Evolutionary conservation across 2,797 vertebrate species (phyloP).

Genomic region (Erpetoichthys calabaricus): DNA sequence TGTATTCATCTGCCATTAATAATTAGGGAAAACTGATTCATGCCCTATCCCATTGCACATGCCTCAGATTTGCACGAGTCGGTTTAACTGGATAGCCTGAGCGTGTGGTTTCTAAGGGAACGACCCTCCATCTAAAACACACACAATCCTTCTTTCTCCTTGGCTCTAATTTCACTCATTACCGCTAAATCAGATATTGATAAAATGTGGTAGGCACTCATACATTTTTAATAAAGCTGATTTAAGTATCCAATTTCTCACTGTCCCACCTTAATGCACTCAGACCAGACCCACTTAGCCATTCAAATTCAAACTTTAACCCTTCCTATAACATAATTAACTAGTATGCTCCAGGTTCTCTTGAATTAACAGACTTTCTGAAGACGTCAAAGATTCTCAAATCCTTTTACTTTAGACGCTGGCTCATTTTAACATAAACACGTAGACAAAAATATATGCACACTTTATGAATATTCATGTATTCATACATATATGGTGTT

Average conservation of each 20-base stretch:
- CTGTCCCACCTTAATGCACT: constrained; percentile 6
- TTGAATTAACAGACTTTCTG: too few relatives aligned
- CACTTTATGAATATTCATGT: too few relatives aligned
- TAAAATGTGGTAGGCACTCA: constrained; percentile 26
- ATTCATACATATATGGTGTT: too few relatives aligned
- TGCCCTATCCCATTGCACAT: background rate
- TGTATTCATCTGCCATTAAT: constrained; percentile 5
- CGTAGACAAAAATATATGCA: too few relatives aligned
- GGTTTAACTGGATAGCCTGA: constrained; percentile 29
- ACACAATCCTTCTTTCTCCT: constrained; percentile 17
- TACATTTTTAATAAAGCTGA: constrained; percentile 38
- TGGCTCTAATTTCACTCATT: constrained; percentile 32
- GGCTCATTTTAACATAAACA: too few relatives aligned
- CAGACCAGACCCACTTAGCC: background rate
- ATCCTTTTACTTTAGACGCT: too few relatives aligned
- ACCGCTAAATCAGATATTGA: constrained; percentile 33
- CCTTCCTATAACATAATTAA: too few relatives aligned
- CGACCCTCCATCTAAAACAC: constrained; percentile 23
- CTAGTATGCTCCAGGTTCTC: too few relatives aligned
- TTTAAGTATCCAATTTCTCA: constrained; percentile 20
- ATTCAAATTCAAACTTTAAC: too few relatives aligned
- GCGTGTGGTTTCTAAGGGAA: constrained; percentile 40
- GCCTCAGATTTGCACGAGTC: constrained; percentile 12
- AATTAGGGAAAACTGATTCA: constrained; percentile 7
- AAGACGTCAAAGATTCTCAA: too few relatives aligned